Percentiles rank a stretch among this genome's conserved stretches.
Evolutionary conservation across 1,140 invertebrate species (phyloP).

Genomic region (Drosophila lacertosa): DNA sequence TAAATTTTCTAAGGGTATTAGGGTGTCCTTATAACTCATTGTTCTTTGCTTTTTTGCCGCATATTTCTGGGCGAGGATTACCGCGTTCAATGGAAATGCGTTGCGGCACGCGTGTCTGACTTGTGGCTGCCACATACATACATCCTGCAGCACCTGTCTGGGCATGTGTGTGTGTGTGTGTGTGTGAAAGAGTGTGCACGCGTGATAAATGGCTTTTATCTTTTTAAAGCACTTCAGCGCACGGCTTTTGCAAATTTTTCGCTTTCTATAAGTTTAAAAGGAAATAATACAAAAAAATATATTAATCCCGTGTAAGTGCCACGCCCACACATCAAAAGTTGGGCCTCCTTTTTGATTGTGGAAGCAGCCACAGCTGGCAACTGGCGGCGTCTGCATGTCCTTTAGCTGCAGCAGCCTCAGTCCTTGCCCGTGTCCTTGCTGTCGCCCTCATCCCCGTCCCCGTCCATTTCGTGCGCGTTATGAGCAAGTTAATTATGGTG

Average conservation of each 20-base stretch:
- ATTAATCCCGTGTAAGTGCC: constrained; percentile 62
- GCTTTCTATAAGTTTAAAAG: constrained; percentile 9
- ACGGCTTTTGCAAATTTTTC: constrained; percentile 51
- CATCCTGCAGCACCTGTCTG: constrained; percentile 40
- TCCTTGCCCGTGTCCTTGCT: constrained; percentile 12
- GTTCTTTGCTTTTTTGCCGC: neutral
- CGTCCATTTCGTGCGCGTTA: constrained; percentile 57
- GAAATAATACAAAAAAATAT: constrained; percentile 17
- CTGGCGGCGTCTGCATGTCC: constrained; percentile 39
- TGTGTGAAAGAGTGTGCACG: constrained; percentile 50
- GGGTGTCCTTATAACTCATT: neutral
- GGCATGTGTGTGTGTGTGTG: constrained; percentile 2
- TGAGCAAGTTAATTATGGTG: constrained; percentile 81
- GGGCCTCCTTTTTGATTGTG: constrained; percentile 20
- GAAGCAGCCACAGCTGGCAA: constrained; percentile 58
- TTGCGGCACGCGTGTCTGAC: constrained; percentile 31
- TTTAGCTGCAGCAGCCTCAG: constrained; percentile 7
- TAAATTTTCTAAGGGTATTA: constrained; percentile 2
- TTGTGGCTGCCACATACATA: constrained; percentile 31
- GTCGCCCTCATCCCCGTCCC: neutral
- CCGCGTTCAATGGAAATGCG: constrained; percentile 51
- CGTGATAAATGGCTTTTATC: constrained; percentile 82
- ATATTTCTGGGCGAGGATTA: constrained; percentile 50
- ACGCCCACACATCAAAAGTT: constrained; percentile 53
- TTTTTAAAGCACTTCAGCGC: constrained; percentile 77